Evolutionary conservation across 2,113 vertebrate species (phyloP), one percentile per base, ranked within the genome.

Genomic region (Empidonax alnorum): DNA sequence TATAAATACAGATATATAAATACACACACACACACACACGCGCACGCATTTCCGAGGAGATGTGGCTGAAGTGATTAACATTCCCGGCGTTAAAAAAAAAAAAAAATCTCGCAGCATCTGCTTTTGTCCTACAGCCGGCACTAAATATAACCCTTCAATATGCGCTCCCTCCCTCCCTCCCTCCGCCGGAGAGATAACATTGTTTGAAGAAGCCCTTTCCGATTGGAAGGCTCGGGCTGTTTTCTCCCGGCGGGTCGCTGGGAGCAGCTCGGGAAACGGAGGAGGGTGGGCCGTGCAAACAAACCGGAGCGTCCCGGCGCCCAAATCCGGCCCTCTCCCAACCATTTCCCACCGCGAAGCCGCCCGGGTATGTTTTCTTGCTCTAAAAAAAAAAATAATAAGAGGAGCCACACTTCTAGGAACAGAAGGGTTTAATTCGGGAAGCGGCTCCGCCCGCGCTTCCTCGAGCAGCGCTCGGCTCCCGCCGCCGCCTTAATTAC

Each of bases 131-230:
- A 35, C 68, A 55, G 14, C 12, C 8, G 0, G 27, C 74, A 87
- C 94, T 94, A 93, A 94, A 93, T 91, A 96, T 81, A 97, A 77
- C 87, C 42, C 10, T 61, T n/a, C 59, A 90, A 77, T 49, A 90
- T 62, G 61, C 12, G 84, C 68, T 93, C 80, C 53, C 84, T 94
- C 44, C 82, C 68, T 93, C 80, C 53, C 84, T 94, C 44, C 82
- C 91, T 92, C 93, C 74, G 15, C 12, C 6, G 79, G 69, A 35
- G 79, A 96, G 94, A 91, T 77, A 89, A 84, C 55, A 31, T 73
- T 94, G 92, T 96, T 93, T 93, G 94, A 97, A 92, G 80, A 96
- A 98, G 89, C 87, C 90, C 75, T 95, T 96, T 95, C 93, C 50
- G 92, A 96, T 90, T 93, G 89, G 91, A 94, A 96, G 95, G 92